A percentile compares a stretch with the other conserved stretches of the same genome.
phyloP scores from a whole-genome alignment of 1,140 invertebrate genomes.

The Lordiphosa collinella region DNA sequence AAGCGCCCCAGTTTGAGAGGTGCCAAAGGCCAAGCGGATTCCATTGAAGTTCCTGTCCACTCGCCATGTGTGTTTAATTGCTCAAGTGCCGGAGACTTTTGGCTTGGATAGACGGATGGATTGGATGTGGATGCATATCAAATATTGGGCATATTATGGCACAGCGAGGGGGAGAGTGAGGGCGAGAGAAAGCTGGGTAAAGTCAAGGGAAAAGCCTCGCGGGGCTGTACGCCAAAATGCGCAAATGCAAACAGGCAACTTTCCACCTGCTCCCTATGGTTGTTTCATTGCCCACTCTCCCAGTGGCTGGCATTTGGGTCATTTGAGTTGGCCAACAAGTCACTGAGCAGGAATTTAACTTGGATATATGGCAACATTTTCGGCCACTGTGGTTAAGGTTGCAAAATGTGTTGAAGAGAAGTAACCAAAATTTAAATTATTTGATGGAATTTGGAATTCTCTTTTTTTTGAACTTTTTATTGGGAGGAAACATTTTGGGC shows the following conservation, averaged over 20 bases:
- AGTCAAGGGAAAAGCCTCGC: not conserved
- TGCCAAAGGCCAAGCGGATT: constrained; percentile 17
- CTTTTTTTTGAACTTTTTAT: too few species aligned
- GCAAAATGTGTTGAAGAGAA: too few species aligned
- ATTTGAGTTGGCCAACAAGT: not conserved
- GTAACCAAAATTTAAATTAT: too few species aligned
- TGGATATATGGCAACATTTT: not conserved
- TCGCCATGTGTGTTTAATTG: constrained; percentile 30
- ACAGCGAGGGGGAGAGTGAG: too few species aligned
- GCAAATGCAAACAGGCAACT: constrained; percentile 19
- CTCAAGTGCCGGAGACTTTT: constrained; percentile 27
- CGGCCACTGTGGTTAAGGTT: too few species aligned
- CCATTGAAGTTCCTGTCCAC: constrained; percentile 1
- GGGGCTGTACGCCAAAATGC: constrained; percentile 5
- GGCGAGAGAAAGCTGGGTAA: not conserved
- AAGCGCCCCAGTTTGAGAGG: constrained; percentile 29
- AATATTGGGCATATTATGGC: too few species aligned
- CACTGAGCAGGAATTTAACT: constrained; percentile 1
- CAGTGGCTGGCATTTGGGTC: not conserved
- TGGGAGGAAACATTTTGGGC: too few species aligned
- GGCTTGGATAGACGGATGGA: constrained; percentile 15
- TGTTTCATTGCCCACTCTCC: too few species aligned
- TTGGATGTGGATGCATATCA: too few species aligned
- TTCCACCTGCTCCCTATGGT: too few species aligned
- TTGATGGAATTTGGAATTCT: too few species aligned